Conservation (phyloP, 2,797 vertebrate species). For the Schizothorax lantsangensis region DNA sequence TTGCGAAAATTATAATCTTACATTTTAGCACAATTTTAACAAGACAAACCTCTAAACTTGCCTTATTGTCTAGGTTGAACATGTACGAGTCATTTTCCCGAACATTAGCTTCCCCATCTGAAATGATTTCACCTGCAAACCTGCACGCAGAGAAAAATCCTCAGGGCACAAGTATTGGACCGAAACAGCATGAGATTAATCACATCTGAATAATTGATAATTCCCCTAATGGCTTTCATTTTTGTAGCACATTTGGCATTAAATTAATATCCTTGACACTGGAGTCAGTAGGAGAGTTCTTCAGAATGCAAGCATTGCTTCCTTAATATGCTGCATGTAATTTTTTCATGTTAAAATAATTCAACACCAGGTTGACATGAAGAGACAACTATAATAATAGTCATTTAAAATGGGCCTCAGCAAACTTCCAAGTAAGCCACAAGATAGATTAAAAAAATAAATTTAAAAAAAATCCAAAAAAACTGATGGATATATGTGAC, state of each 20-base stretch:
- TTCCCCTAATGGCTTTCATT: conserved; percentile 40
- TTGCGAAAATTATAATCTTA: not conserved
- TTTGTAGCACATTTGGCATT: conserved; percentile 31
- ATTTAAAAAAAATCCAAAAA: too few species aligned
- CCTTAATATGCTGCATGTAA: not conserved
- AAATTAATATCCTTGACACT: conserved; percentile 6
- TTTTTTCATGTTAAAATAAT: not conserved
- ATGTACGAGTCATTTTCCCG: conserved; percentile 94
- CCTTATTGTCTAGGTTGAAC: conserved; percentile 97
- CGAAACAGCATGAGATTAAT: conserved; percentile 49
- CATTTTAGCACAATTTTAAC: not conserved
- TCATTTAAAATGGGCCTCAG: not conserved
- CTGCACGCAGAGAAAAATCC: conserved; percentile 69
- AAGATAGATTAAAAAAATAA: too few species aligned
- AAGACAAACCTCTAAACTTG: conserved; percentile 60
- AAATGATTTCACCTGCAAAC: conserved; percentile 94
- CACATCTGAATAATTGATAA: conserved; percentile 52
- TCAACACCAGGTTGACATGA: not conserved
- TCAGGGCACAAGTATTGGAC: conserved; percentile 30
- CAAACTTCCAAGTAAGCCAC: not conserved
- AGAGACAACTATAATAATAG: not conserved
- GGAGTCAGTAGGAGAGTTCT: not conserved
- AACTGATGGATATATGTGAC: not conserved
- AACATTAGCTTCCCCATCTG: conserved; percentile 89
- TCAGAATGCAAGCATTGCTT: not conserved